Conservation (phyloP, 2,113 vertebrate genomes). For the Muntiacus reevesi region DNA sequence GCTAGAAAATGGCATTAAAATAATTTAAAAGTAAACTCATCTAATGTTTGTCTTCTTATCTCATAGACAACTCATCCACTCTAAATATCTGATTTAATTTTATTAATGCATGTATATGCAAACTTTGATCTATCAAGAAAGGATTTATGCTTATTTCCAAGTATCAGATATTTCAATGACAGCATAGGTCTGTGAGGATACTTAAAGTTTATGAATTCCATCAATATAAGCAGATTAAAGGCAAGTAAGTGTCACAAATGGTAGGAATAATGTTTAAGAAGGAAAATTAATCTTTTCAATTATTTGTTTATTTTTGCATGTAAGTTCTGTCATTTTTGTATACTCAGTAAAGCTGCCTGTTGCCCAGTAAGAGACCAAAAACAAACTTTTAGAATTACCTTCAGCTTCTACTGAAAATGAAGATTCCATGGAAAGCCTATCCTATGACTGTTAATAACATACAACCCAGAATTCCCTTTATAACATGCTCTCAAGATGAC, state of each 20-base stretch:
- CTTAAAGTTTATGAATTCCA: not conserved
- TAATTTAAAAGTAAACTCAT: not conserved
- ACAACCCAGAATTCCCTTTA: not conserved
- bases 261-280: not conserved
- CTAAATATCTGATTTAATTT: not conserved
- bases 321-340: not conserved
- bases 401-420: not conserved
- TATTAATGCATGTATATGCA: not conserved
- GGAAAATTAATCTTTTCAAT: not conserved
- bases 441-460: not conserved
- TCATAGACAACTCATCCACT: not conserved
- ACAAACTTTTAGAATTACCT: not conserved
- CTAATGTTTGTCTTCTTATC: not conserved
- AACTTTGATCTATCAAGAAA: not conserved
- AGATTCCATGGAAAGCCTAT: not conserved
- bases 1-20: not conserved
- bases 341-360: not conserved
- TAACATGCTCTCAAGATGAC: not conserved
- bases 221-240: not conserved
- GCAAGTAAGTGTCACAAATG: not conserved
- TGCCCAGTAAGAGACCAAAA: not conserved
- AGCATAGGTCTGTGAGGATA: not conserved
- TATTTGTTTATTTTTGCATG: not conserved
- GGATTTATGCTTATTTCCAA: not conserved
- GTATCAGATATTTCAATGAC: not conserved